A percentile compares a stretch with the other conserved stretches of the same genome.
Conservation (phyloP, 2,797 vertebrate genomes). For the Scolopax bukidnonensis region DNA sequence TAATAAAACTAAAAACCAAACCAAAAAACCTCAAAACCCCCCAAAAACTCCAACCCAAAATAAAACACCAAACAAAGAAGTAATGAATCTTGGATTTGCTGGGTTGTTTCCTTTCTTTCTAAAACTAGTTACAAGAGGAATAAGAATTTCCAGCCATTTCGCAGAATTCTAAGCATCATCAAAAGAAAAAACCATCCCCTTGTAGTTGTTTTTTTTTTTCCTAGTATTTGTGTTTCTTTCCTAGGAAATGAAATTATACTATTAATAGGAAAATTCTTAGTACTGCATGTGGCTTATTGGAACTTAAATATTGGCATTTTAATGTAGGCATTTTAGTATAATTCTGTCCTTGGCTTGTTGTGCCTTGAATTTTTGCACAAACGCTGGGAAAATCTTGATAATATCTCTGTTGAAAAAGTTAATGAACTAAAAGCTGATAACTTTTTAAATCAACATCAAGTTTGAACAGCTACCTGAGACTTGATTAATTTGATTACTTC, state of each 20-base stretch:
- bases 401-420: neutral
- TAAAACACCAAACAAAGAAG: neutral
- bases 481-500: neutral
- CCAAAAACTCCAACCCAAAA: neutral
- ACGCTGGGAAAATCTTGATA: neutral
- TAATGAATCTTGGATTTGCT: neutral
- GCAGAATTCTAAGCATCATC: neutral
- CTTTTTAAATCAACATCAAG: neutral
- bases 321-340: neutral
- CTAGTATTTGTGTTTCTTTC: neutral
- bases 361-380: neutral
- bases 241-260: neutral
- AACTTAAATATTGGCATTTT: neutral
- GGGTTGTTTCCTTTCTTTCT: neutral
- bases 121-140: neutral
- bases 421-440: neutral
- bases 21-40: too few species aligned
- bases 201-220: neutral
- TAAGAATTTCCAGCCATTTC: neutral
- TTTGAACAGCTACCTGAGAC: neutral
- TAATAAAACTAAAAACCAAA: neutral
- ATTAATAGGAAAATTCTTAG: neutral
- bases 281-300: neutral
- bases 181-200: neutral
- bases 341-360: neutral